These are phyloP conservation scores for Clarias macrocephalus DNA, from an alignment of 2,113 vertebrate species.

Conservation along the genomic window DNA sequence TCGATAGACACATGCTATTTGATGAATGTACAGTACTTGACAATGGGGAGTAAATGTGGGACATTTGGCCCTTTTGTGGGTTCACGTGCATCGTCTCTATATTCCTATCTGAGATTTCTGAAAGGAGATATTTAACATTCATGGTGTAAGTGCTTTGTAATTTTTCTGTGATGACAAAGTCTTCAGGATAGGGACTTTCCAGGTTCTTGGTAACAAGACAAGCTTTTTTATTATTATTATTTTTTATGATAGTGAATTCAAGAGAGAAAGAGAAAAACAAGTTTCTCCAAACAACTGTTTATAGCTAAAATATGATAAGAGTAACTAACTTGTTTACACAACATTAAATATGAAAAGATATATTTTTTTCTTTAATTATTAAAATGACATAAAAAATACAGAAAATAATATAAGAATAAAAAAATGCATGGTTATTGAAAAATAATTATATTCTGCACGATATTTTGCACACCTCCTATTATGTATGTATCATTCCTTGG, in stretches of 20 bases:
- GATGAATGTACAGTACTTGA: background rate
- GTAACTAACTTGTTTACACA: background rate
- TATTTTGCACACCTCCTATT: background rate
- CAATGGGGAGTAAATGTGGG: background rate
- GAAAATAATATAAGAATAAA: background rate
- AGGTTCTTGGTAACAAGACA: background rate
- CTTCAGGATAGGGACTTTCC: background rate
- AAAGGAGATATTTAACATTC: background rate
- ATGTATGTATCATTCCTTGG: background rate
- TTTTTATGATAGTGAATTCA: background rate
- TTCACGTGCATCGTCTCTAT: background rate
- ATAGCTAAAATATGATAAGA: background rate
- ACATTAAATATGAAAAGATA: background rate
- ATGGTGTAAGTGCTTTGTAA: background rate
- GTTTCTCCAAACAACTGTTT: background rate
- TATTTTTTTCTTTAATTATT: background rate
- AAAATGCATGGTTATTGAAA: background rate
- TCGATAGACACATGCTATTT: background rate
- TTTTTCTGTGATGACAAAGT: background rate
- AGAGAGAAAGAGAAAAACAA: background rate
- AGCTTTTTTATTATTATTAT: background rate
- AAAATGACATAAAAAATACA: too few relatives aligned
- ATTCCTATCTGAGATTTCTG: background rate
- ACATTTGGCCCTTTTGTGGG: background rate
- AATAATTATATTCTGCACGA: background rate